Evolutionary conservation across 1,140 invertebrate species (phyloP), one percentile per base, ranked within the genome.

Genomic region (Drosophila miranda): DNA sequence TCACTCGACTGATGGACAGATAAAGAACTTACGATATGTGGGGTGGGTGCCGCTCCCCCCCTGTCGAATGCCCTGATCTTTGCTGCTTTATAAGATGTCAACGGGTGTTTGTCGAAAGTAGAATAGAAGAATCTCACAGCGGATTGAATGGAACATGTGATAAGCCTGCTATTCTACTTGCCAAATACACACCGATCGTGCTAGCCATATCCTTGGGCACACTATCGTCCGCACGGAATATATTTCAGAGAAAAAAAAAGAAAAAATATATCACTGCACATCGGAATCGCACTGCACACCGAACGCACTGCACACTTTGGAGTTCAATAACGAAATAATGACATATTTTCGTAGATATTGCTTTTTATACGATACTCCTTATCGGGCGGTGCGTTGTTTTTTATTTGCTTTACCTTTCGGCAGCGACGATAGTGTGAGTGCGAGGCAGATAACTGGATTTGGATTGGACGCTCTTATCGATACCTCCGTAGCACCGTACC

Each of bases 81-180:
- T 23, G n/a, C 28, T 9, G 28, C 8, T 30, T 3, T 9, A 30
- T 38, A 7, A 26, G 74, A 66, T 46, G 82, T 50, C 49, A n/a
- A 19, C 78, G 77, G 83, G 83, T 82, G 82, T 63, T 76, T 82
- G 66, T 87, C 78, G 82, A 87, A 87, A 87, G 82, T 87, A 87
- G 82, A 87, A 87, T 87, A 87, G 82, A 87, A 87, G 82, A 87
- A 87, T 87, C 82, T 87, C 82, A 87, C 82, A 87, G 63, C 53
- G 26, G 45, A 53, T 82, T 42, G 16, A 75, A 73, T 63, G 11
- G 6, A 45, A 87, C 82, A 71, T 87, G 82, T 87, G 82, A 87
- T 87, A 87, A 87, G 82, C 82, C 82, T 87, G 83, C 82, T 87
- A 87, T 87, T 87, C 82, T 87, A 87, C 82, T 87, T 88, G 82